Evolutionary conservation across 2,797 vertebrate species (phyloP).

Genomic region (Gallirallus australis): DNA sequence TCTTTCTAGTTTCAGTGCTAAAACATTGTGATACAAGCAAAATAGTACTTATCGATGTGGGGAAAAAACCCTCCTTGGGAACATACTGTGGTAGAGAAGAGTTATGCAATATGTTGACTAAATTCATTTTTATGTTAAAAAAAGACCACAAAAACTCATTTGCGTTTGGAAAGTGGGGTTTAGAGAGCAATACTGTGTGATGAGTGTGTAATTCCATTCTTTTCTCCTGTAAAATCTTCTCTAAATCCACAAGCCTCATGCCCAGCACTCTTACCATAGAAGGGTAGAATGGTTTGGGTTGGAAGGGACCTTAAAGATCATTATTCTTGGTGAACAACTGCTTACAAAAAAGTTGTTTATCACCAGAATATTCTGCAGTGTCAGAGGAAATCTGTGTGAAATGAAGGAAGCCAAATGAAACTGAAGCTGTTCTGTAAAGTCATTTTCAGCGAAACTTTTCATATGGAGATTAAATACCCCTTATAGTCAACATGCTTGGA

Average conservation of each 20-base stretch:
- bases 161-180: neutral
- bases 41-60: neutral
- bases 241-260: neutral
- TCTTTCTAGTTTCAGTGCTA: neutral
- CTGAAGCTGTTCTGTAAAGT: neutral
- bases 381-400: neutral
- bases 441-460: neutral
- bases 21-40: neutral
- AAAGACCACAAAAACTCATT: neutral
- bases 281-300: no score
- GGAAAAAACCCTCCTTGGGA: neutral
- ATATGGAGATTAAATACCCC: neutral
- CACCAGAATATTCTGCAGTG: neutral
- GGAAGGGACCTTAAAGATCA: no score
- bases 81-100: neutral
- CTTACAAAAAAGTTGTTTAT: neutral
- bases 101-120: conserved; percentile 12
- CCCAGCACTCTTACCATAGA: neutral
- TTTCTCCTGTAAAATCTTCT: neutral
- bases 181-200: neutral
- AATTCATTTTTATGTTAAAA: neutral
- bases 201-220: neutral
- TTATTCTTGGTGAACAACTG: neutral
- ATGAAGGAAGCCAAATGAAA: neutral
- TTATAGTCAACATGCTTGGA: neutral